Percentiles rank a stretch among this genome's conserved stretches.
Evolutionary conservation across 2,113 vertebrate genomes (phyloP).

Genomic region (Catagonus wagneri): DNA sequence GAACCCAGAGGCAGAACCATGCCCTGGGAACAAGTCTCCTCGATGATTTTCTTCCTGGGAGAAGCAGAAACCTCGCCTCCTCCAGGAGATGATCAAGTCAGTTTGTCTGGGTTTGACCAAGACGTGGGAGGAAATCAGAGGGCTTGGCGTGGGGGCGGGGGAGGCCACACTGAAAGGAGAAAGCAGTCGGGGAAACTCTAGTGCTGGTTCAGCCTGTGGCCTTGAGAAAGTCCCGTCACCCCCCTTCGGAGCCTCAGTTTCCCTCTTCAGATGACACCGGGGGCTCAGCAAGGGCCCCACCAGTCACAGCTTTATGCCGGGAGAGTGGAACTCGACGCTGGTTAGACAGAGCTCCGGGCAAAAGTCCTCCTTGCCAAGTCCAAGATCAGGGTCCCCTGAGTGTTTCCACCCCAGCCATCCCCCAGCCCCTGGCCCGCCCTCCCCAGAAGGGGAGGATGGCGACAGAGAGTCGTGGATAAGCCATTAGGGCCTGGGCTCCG

Average conservation of each 20-base stretch:
- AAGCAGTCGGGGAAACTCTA: neutral
- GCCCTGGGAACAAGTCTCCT: neutral
- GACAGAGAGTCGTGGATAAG: slow-evolving; percentile 69
- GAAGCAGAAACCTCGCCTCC: neutral
- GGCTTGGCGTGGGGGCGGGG: no score
- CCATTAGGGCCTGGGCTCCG: slow-evolving; percentile 66
- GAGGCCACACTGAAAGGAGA: neutral
- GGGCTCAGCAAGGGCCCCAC: neutral
- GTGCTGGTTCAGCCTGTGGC: neutral
- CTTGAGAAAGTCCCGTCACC: neutral
- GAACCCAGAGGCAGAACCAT: fast-evolving
- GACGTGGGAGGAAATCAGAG: fast-evolving
- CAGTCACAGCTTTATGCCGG: neutral
- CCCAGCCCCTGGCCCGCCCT: slow-evolving; percentile 21
- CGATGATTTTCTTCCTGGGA: neutral
- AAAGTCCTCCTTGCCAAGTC: neutral
- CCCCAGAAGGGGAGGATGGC: slow-evolving; percentile 35
- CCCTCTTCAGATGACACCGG: neutral
- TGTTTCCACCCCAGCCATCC: neutral
- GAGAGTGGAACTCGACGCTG: neutral
- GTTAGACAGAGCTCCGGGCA: neutral
- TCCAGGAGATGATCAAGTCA: neutral
- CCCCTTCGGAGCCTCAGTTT: neutral
- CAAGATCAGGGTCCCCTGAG: slow-evolving; percentile 48
- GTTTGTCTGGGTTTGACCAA: neutral